Evolutionary conservation across 2,797 vertebrate species (phyloP).

Genomic region (Limosa lapponica): DNA sequence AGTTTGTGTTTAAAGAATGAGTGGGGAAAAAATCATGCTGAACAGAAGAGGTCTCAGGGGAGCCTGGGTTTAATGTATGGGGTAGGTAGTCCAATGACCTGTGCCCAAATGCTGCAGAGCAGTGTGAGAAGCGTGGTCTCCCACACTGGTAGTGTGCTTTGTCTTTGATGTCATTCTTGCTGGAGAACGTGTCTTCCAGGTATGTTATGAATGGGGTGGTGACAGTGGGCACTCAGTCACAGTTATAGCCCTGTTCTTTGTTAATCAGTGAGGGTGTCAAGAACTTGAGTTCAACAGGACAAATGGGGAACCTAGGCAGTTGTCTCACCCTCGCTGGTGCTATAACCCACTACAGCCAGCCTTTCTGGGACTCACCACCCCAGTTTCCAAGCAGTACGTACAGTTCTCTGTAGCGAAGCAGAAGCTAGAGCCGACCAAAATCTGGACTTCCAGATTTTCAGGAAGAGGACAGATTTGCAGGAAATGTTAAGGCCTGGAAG

Average conservation of each 20-base stretch:
- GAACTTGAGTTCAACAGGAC: neutral
- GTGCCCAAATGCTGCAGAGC: neutral
- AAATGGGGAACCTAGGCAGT: neutral
- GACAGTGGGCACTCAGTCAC: neutral
- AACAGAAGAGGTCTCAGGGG: neutral
- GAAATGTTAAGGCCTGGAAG: slow-evolving; percentile 16
- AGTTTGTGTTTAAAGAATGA: neutral
- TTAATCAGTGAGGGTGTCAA: neutral
- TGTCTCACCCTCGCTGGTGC: neutral
- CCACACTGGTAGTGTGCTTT: neutral
- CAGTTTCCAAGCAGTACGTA: neutral
- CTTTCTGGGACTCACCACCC: neutral
- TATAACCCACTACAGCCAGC: neutral
- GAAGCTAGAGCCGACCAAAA: neutral
- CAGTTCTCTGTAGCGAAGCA: neutral
- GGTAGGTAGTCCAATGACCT: neutral
- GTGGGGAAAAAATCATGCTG: neutral
- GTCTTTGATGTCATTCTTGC: neutral
- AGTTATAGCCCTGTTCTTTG: neutral
- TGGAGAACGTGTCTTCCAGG: neutral
- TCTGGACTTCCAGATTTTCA: neutral
- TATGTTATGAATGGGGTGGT: accelerated
- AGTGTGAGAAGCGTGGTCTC: accelerated
- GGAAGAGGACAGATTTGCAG: slow-evolving; percentile 10
- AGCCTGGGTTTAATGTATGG: neutral